These are phyloP conservation scores for Ditula angustiorana DNA, from an alignment of 2,888 invertebrate species.

Conservation along the genomic window DNA sequence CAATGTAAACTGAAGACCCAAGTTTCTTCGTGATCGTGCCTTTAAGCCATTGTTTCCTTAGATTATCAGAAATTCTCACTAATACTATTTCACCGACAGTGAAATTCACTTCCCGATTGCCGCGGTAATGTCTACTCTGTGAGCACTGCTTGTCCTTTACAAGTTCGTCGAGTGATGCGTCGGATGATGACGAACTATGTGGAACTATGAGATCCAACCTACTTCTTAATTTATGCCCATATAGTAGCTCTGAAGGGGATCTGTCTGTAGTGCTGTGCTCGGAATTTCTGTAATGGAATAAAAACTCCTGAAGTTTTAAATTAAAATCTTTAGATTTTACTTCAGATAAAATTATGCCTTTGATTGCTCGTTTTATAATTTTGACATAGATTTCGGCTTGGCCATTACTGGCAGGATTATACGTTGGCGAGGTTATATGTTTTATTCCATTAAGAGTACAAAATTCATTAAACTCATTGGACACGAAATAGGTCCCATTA, in stretches of 20 bases:
- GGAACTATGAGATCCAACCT: background rate
- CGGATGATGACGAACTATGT: background rate
- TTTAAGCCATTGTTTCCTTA: too few relatives aligned
- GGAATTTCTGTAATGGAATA: background rate
- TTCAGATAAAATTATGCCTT: background rate
- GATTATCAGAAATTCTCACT: too few relatives aligned
- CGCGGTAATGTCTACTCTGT: constrained; percentile 1
- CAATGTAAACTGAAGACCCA: too few relatives aligned
- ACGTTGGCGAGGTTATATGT: background rate
- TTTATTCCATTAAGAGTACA: background rate
- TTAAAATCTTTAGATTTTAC: background rate
- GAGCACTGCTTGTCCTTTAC: constrained; percentile 5
- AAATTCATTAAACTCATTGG: background rate
- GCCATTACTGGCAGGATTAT: background rate
- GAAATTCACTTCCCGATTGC: too few relatives aligned
- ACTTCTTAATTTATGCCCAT: background rate
- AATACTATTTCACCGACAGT: too few relatives aligned
- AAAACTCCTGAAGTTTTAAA: background rate
- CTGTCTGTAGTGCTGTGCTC: background rate
- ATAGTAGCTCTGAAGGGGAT: background rate
- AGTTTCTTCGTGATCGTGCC: too few relatives aligned
- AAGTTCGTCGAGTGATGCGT: background rate
- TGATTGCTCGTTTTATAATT: background rate
- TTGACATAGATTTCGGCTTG: background rate
- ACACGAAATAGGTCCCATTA: constrained; percentile 4